phyloP scores from a whole-genome alignment of 2,888 invertebrate species.

The Synanthedon vespiformis region DNA sequence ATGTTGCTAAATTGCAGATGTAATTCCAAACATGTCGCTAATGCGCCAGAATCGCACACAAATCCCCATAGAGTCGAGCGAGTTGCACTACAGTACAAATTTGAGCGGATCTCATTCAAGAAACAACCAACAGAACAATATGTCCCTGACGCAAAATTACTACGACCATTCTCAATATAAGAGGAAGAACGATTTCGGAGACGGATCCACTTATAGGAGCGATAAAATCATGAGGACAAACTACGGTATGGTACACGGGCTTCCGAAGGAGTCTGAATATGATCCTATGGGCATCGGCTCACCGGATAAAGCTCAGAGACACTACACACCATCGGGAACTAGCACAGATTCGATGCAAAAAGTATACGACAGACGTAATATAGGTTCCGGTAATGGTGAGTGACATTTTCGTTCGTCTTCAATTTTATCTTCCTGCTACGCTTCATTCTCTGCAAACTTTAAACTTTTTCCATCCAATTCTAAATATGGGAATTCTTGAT shows the following conservation, averaged over 20 bases:
- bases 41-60: conserved; percentile 45
- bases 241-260: conserved; percentile 43
- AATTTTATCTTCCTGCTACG: conserved; percentile 15
- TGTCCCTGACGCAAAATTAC: conserved; percentile 45
- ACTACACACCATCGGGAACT: conserved; percentile 39
- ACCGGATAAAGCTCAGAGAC: conserved; percentile 41
- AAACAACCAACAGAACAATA: conserved; percentile 32
- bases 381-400: conserved; percentile 60
- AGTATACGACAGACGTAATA: conserved; percentile 49
- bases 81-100: conserved; percentile 46
- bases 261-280: conserved; percentile 38
- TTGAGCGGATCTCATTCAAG: conserved; percentile 25
- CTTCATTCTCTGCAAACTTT: conserved; percentile 22
- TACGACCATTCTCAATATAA: conserved; percentile 54
- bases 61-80: conserved; percentile 50
- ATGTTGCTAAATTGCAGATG: conserved; percentile 27
- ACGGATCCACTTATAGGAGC: conserved; percentile 43
- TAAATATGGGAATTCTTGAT: conserved; percentile 17
- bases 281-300: conserved; percentile 28
- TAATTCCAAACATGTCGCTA: conserved; percentile 45
- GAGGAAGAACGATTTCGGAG: conserved; percentile 54
- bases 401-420: conserved; percentile 13
- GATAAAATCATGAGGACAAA: conserved; percentile 57
- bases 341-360: conserved; percentile 41
- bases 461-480: conserved; percentile 15